These are phyloP conservation scores for Brachionus asplanchnoidis DNA, from an alignment of 1,140 invertebrate species.

Conservation along the genomic window DNA sequence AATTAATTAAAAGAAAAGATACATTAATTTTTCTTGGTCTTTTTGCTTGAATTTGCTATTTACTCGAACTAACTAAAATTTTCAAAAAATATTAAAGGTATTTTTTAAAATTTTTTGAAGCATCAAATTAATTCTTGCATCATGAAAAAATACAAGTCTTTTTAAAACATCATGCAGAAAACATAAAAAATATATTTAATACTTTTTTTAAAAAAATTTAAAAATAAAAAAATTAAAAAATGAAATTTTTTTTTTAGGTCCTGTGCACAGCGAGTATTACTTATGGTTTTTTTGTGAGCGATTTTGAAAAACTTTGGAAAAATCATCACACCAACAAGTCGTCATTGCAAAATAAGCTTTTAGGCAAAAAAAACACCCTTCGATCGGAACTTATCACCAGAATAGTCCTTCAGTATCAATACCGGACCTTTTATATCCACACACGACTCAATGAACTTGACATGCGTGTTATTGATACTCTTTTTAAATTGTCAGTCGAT, in stretches of 20 bases:
- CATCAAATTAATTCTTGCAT: too few species aligned
- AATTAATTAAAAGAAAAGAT: too few species aligned
- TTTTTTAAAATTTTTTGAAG: too few species aligned
- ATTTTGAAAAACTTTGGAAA: conserved; percentile 40
- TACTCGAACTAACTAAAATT: too few species aligned
- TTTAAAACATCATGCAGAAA: too few species aligned
- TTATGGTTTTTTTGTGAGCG: conserved; percentile 31
- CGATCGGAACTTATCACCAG: conserved; percentile 7
- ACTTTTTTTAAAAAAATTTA: too few species aligned
- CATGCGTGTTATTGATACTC: conserved; percentile 67
- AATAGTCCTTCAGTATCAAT: conserved; percentile 36
- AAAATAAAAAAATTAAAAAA: background rate
- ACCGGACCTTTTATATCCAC: conserved; percentile 21
- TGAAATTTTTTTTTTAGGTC: background rate
- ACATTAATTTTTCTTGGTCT: too few species aligned
- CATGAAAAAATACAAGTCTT: too few species aligned
- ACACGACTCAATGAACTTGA: conserved; percentile 61
- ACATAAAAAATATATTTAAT: too few species aligned
- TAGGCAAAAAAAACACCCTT: conserved; percentile 27
- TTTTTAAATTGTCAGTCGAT: conserved; percentile 31
- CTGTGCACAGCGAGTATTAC: conserved; percentile 3
- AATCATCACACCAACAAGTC: background rate
- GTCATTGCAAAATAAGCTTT: conserved; percentile 24
- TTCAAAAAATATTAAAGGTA: too few species aligned
- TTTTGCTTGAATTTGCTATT: too few species aligned